These are phyloP conservation scores for Podargus strigoides DNA, from an alignment of 2,797 vertebrate genomes.

Conservation along the genomic window DNA sequence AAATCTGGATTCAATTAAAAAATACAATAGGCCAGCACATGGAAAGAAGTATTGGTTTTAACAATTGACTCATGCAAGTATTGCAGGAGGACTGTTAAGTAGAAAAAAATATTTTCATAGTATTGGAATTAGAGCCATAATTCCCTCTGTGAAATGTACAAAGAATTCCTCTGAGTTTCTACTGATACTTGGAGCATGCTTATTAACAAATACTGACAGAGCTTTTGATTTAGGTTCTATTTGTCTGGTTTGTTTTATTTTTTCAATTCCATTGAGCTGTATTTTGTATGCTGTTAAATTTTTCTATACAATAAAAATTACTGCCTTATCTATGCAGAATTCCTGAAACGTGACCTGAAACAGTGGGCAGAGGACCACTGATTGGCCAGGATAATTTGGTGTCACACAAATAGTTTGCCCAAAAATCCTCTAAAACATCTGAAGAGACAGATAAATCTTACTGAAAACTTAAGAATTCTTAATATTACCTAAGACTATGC, in stretches of 20 bases:
- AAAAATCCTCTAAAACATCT: not conserved
- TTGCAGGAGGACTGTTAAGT: not conserved
- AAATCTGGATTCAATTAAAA: conserved; percentile 20
- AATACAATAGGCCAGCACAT: not conserved
- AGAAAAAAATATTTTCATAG: not conserved
- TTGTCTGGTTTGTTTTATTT: not conserved
- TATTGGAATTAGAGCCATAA: not conserved
- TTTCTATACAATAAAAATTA: not conserved
- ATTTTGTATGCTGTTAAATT: not conserved
- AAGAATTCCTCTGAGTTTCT: not conserved
- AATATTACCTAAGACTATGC: not conserved
- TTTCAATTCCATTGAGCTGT: not conserved
- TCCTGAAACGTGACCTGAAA: not conserved
- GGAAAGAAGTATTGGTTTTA: conserved; percentile 33
- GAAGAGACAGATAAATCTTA: not conserved
- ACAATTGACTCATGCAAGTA: not conserved
- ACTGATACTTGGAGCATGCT: not conserved
- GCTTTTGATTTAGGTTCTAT: not conserved
- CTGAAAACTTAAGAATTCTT: not conserved
- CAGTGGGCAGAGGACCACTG: not conserved
- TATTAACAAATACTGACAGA: not conserved
- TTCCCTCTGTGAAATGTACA: not conserved
- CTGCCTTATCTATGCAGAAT: not conserved
- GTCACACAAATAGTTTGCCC: not conserved
- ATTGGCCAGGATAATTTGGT: not conserved